Base-by-base conservation (phyloP, 1,140 invertebrate species). In the Sesamia nonagrioides region DNA sequence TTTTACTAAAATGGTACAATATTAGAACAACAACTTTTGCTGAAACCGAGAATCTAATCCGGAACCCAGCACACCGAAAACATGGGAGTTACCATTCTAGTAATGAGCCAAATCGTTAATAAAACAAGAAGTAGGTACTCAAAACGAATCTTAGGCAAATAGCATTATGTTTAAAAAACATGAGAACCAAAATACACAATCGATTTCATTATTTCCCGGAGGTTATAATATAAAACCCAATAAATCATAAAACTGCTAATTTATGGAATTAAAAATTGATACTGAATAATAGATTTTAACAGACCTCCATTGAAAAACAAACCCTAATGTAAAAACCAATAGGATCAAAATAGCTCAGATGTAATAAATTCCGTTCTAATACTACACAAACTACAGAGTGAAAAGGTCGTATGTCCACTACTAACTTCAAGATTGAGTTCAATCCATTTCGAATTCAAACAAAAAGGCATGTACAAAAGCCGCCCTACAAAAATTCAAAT, bases 221-320 rank as follows among this genome's bases (percentile, higher is more conserved):
- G 48, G 17, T 27, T 40, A 27, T 42, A 37, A 27, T 42, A 37
- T 54, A 77, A 77, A 63, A 13, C 48, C 13, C 45, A 40, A 45
- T 54, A 77, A 76, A 68, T 77, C 74, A 77, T 52, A 54, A 68
- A 77, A 68, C 45, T 27, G 74, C 61, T 68, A 61, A 77, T 77
- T 77, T 77, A 68, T 77, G 60, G 60, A 66, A 68, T 66, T 66
- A 77, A 68, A 75, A 75, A 68, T 18, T 52, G 6, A 45, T 61
- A 56, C 17, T 9, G 35, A 68, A 68, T 54, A 75, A 61, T 35
- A 48, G 15, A 68, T 54, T 66, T 40, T 11, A 56, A 18, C 0
- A 50, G 50, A 50, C 17, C 3, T 27, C 15, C 27, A 56, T 33
- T 11, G 37, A 1, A 77, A 56, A 77, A 9, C 33, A 50, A 15